Conservation (phyloP, 2,113 vertebrate species). For the Hypocryptadius cinnamomeus region DNA sequence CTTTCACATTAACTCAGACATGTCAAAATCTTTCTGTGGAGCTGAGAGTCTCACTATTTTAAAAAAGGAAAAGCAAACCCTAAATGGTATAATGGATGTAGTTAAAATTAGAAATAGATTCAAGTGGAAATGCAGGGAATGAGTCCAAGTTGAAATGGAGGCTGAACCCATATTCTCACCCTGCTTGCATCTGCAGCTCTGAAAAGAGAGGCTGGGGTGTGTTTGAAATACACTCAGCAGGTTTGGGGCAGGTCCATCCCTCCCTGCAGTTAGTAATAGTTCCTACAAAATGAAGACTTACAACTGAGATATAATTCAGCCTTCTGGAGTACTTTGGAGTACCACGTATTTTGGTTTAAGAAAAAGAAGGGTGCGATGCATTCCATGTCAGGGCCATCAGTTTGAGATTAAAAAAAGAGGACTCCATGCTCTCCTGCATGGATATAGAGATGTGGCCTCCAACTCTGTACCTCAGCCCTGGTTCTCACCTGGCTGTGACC, state of each 20-base stretch:
- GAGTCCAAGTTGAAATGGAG: not conserved
- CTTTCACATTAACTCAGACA: not conserved
- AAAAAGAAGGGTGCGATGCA: not conserved
- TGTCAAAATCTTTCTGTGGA: not conserved
- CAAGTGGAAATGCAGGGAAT: not conserved
- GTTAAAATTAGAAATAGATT: conserved; percentile 36
- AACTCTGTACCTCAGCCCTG: not conserved
- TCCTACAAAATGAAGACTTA: not conserved
- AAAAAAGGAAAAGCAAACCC: not conserved
- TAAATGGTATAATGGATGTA: not conserved
- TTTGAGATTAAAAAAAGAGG: not conserved
- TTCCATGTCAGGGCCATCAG: not conserved
- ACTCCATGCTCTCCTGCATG: not conserved
- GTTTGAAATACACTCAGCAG: not conserved
- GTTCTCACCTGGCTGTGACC: conserved; percentile 37
- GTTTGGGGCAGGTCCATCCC: not conserved
- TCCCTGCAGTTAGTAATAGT: not conserved
- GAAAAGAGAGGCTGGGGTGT: not conserved
- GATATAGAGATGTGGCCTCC: not conserved
- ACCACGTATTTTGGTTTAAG: not conserved
- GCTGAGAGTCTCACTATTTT: not conserved
- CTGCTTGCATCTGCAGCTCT: not conserved
- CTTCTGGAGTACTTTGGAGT: not conserved
- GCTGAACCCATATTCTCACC: not conserved
- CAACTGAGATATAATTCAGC: not conserved